Conservation (phyloP, 2,888 invertebrate genomes). For the Lepidocyrtoides sp. region DNA sequence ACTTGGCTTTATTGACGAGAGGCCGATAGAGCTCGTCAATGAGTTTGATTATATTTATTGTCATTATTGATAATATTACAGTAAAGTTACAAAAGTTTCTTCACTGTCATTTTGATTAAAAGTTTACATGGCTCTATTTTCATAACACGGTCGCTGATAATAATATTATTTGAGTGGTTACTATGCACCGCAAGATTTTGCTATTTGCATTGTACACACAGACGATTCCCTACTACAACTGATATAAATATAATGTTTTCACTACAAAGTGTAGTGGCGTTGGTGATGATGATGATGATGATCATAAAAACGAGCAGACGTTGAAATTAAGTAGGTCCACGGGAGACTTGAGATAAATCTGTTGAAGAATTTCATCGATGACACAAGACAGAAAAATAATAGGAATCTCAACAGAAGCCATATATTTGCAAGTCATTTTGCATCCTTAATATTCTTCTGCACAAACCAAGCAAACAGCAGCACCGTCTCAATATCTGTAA, state of each 20-base stretch:
- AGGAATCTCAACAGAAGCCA: constrained; percentile 75
- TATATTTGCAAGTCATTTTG: constrained; percentile 78
- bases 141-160: constrained; percentile 28
- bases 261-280: constrained; percentile 23
- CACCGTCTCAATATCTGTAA: background rate
- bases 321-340: constrained; percentile 77
- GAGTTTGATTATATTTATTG: constrained; percentile 23
- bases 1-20: constrained; percentile 25
- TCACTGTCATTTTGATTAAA: constrained; percentile 53
- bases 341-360: constrained; percentile 79
- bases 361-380: constrained; percentile 78
- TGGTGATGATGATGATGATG: constrained; percentile 53
- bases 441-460: constrained; percentile 35
- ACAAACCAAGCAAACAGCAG: constrained; percentile 9
- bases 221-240: background rate
- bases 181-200: background rate
- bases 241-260: constrained; percentile 48
- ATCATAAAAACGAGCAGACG: constrained; percentile 59
- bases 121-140: constrained; percentile 48
- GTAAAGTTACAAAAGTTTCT: constrained; percentile 51
- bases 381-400: constrained; percentile 80
- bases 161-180: background rate
- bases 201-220: background rate
- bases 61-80: constrained; percentile 49
- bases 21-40: background rate